A percentile compares a stretch with the other conserved stretches of the same genome.
These are phyloP conservation scores for Jaculus jaculus DNA, from an alignment of 2,113 vertebrate species.

Conservation along the genomic window DNA sequence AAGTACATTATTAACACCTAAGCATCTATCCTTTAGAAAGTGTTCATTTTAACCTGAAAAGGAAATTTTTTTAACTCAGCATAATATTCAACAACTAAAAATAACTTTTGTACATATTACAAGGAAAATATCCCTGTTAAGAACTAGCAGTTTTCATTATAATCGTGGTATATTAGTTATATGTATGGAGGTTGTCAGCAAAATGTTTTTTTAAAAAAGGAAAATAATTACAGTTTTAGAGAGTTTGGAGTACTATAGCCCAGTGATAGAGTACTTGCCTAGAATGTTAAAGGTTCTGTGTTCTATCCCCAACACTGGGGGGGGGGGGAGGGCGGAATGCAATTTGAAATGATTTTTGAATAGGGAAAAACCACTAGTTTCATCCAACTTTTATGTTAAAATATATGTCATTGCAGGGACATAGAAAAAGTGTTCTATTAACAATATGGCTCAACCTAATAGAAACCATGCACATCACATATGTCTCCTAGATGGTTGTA, in stretches of 20 bases:
- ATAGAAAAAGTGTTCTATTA: not conserved
- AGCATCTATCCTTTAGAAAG: conserved; percentile 8
- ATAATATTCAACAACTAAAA: not conserved
- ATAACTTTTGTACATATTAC: not conserved
- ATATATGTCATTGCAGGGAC: not conserved
- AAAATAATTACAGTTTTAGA: not conserved
- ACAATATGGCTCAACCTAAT: not conserved
- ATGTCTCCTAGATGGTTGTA: conserved; percentile 26
- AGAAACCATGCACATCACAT: not conserved
- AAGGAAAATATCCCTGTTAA: conserved; percentile 9
- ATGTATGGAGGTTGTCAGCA: too few species aligned
- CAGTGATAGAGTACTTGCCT: not conserved
- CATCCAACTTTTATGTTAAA: not conserved
- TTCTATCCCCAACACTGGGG: not conserved
- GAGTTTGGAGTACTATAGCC: not conserved
- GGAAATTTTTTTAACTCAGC: conserved; percentile 13
- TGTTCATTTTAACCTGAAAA: conserved; percentile 7
- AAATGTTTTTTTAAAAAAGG: too few species aligned
- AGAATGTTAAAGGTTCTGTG: not conserved
- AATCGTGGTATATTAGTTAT: too few species aligned
- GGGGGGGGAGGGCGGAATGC: too few species aligned
- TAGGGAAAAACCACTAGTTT: not conserved
- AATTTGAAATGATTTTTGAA: conserved; percentile 15
- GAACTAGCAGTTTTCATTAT: not conserved
- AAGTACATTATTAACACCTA: not conserved